phyloP scores from a whole-genome alignment of 2,113 vertebrate species.

The Leptobrachium leishanense region DNA sequence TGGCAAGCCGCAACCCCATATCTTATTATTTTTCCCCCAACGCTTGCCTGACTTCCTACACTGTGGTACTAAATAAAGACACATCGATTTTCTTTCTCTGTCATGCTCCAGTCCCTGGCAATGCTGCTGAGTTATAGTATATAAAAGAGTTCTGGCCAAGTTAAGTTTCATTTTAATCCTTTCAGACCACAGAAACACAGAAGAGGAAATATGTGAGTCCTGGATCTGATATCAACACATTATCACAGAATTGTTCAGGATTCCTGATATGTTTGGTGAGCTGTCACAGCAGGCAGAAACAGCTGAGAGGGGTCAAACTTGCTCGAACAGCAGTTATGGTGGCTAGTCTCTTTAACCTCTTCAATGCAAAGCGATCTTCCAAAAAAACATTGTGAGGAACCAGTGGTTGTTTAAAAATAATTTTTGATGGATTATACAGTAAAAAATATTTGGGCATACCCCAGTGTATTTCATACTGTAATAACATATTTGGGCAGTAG shows the following conservation, averaged over 20 bases:
- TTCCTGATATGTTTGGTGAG: neutral
- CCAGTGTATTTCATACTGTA: too few relatives aligned
- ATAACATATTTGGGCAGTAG: too few relatives aligned
- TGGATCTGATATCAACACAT: neutral
- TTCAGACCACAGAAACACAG: neutral
- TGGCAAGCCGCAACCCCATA: conserved; percentile 10
- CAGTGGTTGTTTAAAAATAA: too few relatives aligned
- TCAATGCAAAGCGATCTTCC: too few relatives aligned
- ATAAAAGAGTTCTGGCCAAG: conserved; percentile 9
- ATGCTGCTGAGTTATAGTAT: conserved; percentile 36
- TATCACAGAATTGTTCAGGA: neutral
- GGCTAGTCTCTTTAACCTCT: too few relatives aligned
- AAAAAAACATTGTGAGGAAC: too few relatives aligned
- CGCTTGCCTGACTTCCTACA: conserved; percentile 24
- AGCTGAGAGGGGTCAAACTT: too few relatives aligned
- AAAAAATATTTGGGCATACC: too few relatives aligned
- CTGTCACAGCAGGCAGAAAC: too few relatives aligned
- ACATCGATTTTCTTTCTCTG: conserved; percentile 42
- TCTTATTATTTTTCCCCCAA: conserved; percentile 25
- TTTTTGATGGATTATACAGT: too few relatives aligned
- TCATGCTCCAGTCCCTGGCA: conserved; percentile 25
- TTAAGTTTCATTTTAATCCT: conserved; percentile 10
- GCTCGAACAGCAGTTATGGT: too few relatives aligned
- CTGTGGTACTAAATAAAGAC: conserved; percentile 33
- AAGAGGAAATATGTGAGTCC: neutral